Base-by-base conservation (phyloP, 1,140 invertebrate genomes). In the Ceratosolen solmsi region DNA sequence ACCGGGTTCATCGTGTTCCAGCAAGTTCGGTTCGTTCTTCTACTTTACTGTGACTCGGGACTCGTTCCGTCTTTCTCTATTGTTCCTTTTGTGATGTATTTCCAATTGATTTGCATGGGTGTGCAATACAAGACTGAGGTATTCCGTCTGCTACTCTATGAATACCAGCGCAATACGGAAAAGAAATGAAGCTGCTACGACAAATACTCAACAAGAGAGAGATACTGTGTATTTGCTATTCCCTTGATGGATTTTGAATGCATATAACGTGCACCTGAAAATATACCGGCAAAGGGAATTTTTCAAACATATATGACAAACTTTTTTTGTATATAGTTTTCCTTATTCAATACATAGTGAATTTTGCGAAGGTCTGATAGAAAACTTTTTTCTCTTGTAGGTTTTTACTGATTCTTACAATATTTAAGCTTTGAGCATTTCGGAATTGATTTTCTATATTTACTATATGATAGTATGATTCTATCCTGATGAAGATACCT, bases 401-500 rank as follows among this genome's bases (percentile, higher is more conserved):
- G 33, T 56, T 49, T 15, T 38, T 56, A 74, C 56, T 38, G 49
- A 25, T 58, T 74, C 38, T 58, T 74, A 17, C 33, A n/a, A 22
- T 27, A 51, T 38, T 51, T 58, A 74, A 74, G 20, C 38, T 38
- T 56, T 20, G 72, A 30, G 20, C 15, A 30, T 72, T 51, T 74
- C 22, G 3, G 58, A 74, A 74, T 74, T 74, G 20, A 58, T 56
- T 74, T 38, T n/a, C n/a, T n/a, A n/a, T n/a, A n/a, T n/a, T n/a
- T n/a, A n/a, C n/a, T n/a, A n/a, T n/a, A n/a, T n/a, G n/a, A n/a
- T n/a, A n/a, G n/a, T n/a, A n/a, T n/a, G n/a, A n/a, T n/a, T n/a
- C n/a, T n/a, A n/a, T n/a, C n/a, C n/a, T n/a, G n/a, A n/a, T n/a
- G n/a, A n/a, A n/a, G n/a, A n/a, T n/a, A n/a, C n/a, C n/a, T n/a